Conservation (phyloP, 2,888 invertebrate species). For the Limnephilus lunatus region DNA sequence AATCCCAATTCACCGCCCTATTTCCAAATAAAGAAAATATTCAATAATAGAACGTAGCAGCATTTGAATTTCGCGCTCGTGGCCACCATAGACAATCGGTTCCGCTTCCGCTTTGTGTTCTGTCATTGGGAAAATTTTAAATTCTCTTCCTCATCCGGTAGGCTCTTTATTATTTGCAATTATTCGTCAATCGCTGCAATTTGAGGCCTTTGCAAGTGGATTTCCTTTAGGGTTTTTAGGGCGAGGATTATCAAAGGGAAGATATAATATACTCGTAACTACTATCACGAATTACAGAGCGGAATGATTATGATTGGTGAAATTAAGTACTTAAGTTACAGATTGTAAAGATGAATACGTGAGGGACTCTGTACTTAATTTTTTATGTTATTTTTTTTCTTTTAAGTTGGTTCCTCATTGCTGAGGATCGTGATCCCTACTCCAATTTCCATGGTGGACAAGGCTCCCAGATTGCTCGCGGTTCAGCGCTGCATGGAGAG, state of each 20-base stretch:
- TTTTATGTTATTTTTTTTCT: neutral
- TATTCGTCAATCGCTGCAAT: conserved; percentile 65
- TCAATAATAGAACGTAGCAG: neutral
- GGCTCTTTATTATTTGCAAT: conserved; percentile 64
- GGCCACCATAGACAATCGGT: conserved; percentile 60
- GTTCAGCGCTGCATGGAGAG: too few species aligned
- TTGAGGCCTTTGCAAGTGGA: conserved; percentile 52
- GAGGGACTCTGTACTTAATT: neutral
- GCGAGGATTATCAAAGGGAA: neutral
- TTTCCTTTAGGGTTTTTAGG: neutral
- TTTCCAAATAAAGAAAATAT: conserved; percentile 22
- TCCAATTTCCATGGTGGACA: too few species aligned
- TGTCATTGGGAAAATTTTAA: conserved; percentile 64
- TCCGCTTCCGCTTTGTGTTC: conserved; percentile 60
- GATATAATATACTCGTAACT: neutral
- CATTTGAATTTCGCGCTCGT: conserved; percentile 14
- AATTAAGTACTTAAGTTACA: neutral
- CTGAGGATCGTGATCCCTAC: too few species aligned
- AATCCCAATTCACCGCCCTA: neutral
- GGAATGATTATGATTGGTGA: neutral
- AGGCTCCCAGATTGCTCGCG: too few species aligned
- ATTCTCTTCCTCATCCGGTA: conserved; percentile 56
- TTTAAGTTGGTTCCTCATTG: too few species aligned
- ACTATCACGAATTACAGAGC: neutral
- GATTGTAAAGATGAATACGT: neutral